phyloP scores from a whole-genome alignment of 2,888 invertebrate genomes.

The Pantelozetes paolii region DNA sequence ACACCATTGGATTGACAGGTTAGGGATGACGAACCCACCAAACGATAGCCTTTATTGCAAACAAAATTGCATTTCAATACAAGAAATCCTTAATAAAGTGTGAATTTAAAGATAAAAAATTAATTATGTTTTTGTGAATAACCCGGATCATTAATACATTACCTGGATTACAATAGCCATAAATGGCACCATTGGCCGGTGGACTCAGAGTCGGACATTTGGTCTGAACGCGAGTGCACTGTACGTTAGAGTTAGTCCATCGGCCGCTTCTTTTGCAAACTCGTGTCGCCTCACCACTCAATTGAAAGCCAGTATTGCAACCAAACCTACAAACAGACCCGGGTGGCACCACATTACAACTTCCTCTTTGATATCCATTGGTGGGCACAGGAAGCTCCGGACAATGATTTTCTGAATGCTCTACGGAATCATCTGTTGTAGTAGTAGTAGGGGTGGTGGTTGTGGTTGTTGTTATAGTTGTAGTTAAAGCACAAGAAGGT shows the following conservation, averaged over 20 bases:
- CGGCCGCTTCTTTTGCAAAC: neutral
- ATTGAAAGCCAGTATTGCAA: conserved; percentile 18
- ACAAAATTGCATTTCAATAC: neutral
- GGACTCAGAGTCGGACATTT: neutral
- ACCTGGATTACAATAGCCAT: conserved; percentile 11
- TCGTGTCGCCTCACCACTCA: neutral
- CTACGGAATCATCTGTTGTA: neutral
- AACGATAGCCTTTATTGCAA: neutral
- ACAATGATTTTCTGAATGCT: neutral
- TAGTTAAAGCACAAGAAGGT: neutral
- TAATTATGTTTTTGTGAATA: too few species aligned
- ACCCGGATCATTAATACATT: neutral
- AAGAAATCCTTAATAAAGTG: neutral
- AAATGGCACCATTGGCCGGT: neutral
- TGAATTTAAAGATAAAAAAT: too few species aligned
- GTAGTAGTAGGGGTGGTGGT: neutral
- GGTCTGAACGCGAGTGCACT: neutral
- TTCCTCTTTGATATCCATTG: neutral
- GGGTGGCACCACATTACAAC: neutral
- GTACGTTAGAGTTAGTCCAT: neutral
- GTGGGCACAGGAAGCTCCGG: neutral
- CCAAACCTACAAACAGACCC: neutral
- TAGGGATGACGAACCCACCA: conserved; percentile 5
- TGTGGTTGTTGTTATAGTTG: neutral
- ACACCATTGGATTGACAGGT: conserved; percentile 7